A percentile compares a stretch with the other conserved stretches of the same genome.
Conservation (phyloP, 2,888 invertebrate species). For the Macaria notata region DNA sequence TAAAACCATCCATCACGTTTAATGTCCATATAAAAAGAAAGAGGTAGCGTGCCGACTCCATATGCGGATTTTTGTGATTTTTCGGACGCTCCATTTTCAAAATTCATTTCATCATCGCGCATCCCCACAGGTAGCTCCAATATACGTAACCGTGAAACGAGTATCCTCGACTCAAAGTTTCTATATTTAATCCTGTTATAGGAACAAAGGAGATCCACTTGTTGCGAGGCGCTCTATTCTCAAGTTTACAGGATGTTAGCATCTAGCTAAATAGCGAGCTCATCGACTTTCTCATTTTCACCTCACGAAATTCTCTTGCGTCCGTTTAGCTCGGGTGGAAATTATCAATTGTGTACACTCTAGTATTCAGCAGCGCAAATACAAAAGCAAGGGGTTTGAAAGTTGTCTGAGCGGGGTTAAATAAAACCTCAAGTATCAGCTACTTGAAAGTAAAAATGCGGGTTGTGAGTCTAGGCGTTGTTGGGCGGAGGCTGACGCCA, state of each 20-base stretch:
- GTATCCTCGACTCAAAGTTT: conserved; percentile 31
- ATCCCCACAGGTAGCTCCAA: conserved; percentile 13
- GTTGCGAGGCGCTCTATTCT: conserved; percentile 48
- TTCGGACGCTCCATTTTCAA: conserved; percentile 45
- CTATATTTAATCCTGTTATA: conserved; percentile 36
- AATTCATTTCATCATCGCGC: conserved; percentile 32
- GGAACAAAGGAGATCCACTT: conserved; percentile 51
- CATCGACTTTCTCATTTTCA: conserved; percentile 54
- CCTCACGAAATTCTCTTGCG: conserved; percentile 52
- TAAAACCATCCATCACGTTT: conserved; percentile 81
- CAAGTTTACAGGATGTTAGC: conserved; percentile 52
- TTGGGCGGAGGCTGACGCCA: conserved; percentile 55
- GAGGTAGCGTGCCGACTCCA: conserved; percentile 63
- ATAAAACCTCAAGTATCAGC: conserved; percentile 72
- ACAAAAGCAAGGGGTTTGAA: conserved; percentile 65
- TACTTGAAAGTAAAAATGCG: conserved; percentile 75
- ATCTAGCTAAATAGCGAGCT: conserved; percentile 45
- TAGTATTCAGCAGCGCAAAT: conserved; percentile 62
- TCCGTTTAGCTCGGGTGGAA: conserved; percentile 48
- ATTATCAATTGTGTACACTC: conserved; percentile 65
- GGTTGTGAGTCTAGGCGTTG: conserved; percentile 43
- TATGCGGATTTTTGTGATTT: conserved; percentile 54
- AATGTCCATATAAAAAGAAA: conserved; percentile 78
- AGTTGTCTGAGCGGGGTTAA: conserved; percentile 60
- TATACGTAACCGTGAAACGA: conserved; percentile 26